Percentiles rank a stretch among this genome's conserved stretches.
Evolutionary conservation across 2,888 invertebrate genomes (phyloP).

Genomic region (Drosophila formosana): DNA sequence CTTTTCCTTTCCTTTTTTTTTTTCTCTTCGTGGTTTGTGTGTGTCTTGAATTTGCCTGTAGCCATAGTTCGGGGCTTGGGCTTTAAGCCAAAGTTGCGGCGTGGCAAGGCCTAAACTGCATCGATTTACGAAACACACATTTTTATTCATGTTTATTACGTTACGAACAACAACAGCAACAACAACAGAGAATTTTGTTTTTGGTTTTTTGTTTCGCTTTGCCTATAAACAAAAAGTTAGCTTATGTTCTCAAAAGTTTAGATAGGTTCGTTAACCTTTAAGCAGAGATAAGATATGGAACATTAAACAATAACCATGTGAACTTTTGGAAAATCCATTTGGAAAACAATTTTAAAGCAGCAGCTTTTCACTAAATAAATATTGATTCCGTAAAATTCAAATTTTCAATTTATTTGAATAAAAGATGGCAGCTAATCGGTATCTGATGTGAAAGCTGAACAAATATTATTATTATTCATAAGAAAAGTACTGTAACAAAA

Average conservation of each 20-base stretch:
- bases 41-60: constrained; percentile 33
- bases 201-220: background rate
- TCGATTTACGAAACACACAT: constrained; percentile 22
- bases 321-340: background rate
- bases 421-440: too few species aligned
- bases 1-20: background rate
- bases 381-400: background rate
- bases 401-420: background rate
- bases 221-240: background rate
- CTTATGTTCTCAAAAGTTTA: constrained; percentile 3
- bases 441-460: too few species aligned
- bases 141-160: constrained; percentile 24
- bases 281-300: constrained; percentile 1
- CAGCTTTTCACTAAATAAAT: background rate
- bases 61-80: constrained; percentile 25
- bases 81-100: constrained; percentile 17
- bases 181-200: background rate
- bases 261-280: constrained; percentile 9
- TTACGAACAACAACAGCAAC: constrained; percentile 7
- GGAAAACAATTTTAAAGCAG: background rate
- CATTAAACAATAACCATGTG: background rate
- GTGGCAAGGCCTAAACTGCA: constrained; percentile 14
- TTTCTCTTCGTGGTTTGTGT: background rate
- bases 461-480: too few species aligned
- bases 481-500: too few species aligned